phyloP scores from a whole-genome alignment of 2,888 invertebrate genomes.

The Andrena haemorrhoa region DNA sequence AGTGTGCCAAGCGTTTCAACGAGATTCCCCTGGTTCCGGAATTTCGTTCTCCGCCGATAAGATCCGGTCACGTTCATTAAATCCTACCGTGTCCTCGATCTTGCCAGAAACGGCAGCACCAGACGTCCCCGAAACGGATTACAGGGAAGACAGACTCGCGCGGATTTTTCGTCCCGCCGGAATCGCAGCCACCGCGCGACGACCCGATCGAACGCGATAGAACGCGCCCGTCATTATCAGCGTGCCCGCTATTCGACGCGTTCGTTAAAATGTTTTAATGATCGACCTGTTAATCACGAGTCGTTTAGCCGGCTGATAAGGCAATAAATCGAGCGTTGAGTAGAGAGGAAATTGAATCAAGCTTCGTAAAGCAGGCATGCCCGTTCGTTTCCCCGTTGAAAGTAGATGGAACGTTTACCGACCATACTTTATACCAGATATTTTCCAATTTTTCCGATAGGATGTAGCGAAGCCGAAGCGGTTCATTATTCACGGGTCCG shows the following conservation, averaged over 20 bases:
- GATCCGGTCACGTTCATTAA: conserved; percentile 74
- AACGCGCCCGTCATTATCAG: conserved; percentile 18
- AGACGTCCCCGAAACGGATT: conserved; percentile 64
- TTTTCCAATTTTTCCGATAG: conserved; percentile 51
- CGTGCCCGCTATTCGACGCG: not conserved
- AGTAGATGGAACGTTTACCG: conserved; percentile 12
- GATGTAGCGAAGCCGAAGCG: conserved; percentile 25
- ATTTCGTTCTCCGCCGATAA: conserved; percentile 63
- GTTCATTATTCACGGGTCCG: conserved; percentile 48
- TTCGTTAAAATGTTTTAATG: conserved; percentile 1
- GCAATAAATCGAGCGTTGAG: not conserved
- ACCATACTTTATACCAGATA: conserved; percentile 24
- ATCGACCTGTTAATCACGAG: not conserved
- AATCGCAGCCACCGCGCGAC: conserved; percentile 59
- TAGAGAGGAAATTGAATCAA: not conserved
- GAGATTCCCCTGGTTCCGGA: conserved; percentile 28
- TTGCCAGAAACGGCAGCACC: conserved; percentile 65
- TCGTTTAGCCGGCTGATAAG: not conserved
- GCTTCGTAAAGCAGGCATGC: not conserved
- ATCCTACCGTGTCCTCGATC: conserved; percentile 64
- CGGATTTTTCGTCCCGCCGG: conserved; percentile 58
- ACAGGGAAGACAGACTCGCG: conserved; percentile 65
- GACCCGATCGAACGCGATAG: conserved; percentile 56
- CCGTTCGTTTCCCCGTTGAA: not conserved
- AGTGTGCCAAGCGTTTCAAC: conserved; percentile 59